Percentiles rank a stretch among this genome's conserved stretches.
phyloP scores from a whole-genome alignment of 2,113 vertebrate species.

The Gallinago jamesoni region DNA sequence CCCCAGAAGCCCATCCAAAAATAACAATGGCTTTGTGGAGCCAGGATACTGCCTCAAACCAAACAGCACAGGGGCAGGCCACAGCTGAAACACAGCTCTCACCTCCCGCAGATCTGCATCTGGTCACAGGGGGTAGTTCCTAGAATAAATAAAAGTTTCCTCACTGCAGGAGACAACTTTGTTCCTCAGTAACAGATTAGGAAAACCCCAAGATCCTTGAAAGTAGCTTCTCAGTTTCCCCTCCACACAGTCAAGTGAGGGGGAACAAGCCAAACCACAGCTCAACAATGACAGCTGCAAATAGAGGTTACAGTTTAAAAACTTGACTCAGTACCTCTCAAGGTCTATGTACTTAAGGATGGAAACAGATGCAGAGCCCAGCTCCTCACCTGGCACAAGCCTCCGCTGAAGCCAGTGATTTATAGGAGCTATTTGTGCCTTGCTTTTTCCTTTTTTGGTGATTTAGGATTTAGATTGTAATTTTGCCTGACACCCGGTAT shows the following conservation, averaged over 20 bases:
- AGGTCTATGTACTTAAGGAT: neutral
- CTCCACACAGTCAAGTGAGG: accelerated
- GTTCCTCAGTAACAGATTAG: neutral
- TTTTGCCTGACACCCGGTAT: neutral
- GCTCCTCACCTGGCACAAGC: neutral
- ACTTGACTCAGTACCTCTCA: neutral
- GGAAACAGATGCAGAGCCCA: neutral
- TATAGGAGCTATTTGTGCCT: neutral
- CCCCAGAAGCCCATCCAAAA: neutral
- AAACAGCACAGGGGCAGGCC: too few relatives aligned
- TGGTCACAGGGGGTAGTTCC: neutral
- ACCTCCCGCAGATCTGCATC: neutral
- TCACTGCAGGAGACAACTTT: neutral
- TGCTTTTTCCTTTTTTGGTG: neutral
- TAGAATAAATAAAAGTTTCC: neutral
- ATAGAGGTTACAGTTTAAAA: neutral
- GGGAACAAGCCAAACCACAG: neutral
- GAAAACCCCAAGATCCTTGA: neutral
- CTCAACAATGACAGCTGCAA: accelerated
- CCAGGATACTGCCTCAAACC: neutral
- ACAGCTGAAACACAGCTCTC: neutral
- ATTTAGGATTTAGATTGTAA: neutral
- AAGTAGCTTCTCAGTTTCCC: neutral
- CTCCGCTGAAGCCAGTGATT: neutral
- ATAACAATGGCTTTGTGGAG: accelerated